phyloP scores from a whole-genome alignment of 2,797 vertebrate genomes.

The Lacerta viridis region DNA sequence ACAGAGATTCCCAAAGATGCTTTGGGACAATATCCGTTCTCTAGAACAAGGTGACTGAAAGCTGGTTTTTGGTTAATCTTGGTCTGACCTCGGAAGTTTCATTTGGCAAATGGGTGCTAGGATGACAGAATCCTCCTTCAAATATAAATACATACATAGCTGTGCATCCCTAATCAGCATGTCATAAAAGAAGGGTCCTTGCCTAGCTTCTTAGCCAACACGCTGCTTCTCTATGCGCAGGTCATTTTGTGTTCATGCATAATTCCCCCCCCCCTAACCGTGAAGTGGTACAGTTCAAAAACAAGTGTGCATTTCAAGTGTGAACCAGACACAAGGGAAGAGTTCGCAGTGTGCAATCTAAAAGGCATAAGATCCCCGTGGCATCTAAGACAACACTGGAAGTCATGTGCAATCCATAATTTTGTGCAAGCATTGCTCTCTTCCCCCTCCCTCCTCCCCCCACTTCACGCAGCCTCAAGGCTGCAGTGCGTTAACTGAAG shows the following conservation, averaged over 20 bases:
- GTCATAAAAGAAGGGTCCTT: background rate
- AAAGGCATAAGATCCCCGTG: background rate
- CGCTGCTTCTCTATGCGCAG: background rate
- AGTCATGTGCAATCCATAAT: background rate
- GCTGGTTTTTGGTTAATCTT: background rate
- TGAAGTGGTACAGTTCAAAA: background rate
- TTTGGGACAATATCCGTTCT: background rate
- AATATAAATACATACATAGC: background rate
- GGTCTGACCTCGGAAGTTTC: background rate
- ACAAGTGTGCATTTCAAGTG: background rate
- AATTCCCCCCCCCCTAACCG: background rate
- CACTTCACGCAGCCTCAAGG: background rate
- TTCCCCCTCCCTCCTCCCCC: too few relatives aligned
- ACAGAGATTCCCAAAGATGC: background rate
- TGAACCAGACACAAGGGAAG: background rate
- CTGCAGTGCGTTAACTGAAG: background rate
- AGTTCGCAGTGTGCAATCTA: background rate
- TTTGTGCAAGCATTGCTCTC: background rate
- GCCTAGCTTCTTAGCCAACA: background rate
- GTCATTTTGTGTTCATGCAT: too few relatives aligned
- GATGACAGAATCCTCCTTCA: background rate
- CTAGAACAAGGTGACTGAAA: background rate
- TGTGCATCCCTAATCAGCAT: background rate
- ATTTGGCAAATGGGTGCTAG: background rate
- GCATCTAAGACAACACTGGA: background rate